Percentiles rank a stretch among this genome's conserved stretches.
Conservation (phyloP, 2,797 vertebrate genomes). For the Labeo calbasu region DNA sequence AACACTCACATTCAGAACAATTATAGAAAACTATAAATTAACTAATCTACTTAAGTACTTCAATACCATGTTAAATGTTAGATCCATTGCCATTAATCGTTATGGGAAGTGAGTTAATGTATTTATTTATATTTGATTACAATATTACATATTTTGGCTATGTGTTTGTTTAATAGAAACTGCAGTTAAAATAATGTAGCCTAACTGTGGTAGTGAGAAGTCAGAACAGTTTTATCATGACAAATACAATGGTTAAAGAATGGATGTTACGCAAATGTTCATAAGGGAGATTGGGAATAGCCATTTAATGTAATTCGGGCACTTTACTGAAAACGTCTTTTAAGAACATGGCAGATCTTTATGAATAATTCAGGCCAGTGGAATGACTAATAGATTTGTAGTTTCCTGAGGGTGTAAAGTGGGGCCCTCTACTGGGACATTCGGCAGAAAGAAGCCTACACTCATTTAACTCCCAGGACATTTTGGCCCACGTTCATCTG, state of each 20-base stretch:
- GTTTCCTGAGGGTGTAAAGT: constrained; percentile 14
- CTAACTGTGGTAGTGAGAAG: neutral
- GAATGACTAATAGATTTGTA: constrained; percentile 13
- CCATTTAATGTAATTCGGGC: constrained; percentile 20
- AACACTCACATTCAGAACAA: neutral
- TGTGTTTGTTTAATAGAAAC: neutral
- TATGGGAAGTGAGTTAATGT: neutral
- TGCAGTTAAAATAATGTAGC: neutral
- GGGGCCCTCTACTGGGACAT: constrained; percentile 15
- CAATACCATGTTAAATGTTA: neutral
- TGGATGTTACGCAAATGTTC: neutral
- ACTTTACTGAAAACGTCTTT: constrained; percentile 16
- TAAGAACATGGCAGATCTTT: constrained; percentile 25
- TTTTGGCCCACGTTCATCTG: neutral
- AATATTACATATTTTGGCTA: neutral
- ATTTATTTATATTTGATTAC: neutral
- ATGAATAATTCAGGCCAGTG: constrained; percentile 16
- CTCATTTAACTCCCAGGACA: constrained; percentile 2
- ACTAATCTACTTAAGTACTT: neutral
- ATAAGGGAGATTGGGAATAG: neutral
- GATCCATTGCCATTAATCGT: neutral
- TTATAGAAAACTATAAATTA: neutral
- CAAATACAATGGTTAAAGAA: neutral
- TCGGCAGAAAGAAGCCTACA: neutral
- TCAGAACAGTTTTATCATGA: neutral